Evolutionary conservation across 2,888 invertebrate genomes (phyloP).

Genomic region (Allolobophora icterica): DNA sequence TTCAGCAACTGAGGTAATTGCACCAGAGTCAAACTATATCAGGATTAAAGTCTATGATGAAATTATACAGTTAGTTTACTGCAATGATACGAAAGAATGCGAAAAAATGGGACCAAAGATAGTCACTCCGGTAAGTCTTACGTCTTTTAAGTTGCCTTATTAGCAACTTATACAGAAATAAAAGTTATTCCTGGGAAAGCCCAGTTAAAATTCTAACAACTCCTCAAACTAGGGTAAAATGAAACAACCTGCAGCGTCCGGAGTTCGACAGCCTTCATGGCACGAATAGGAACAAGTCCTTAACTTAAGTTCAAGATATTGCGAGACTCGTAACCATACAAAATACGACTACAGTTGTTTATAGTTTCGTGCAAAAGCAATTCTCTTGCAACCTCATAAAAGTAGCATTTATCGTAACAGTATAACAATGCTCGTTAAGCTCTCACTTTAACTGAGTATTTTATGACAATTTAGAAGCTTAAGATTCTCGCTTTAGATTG

Average conservation of each 20-base stretch:
- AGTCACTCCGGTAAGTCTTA: neutral
- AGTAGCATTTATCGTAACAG: too few relatives aligned
- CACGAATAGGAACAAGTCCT: too few relatives aligned
- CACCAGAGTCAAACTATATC: neutral
- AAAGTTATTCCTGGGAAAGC: neutral
- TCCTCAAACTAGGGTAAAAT: too few relatives aligned
- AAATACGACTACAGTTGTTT: too few relatives aligned
- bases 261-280: too few relatives aligned
- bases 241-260: too few relatives aligned
- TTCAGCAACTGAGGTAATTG: neutral
- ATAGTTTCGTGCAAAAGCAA: too few relatives aligned
- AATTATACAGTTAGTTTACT: neutral
- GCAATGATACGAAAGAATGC: neutral
- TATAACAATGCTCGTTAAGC: too few relatives aligned
- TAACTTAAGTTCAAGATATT: too few relatives aligned
- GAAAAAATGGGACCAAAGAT: neutral
- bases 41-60: neutral
- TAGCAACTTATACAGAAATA: neutral
- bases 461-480: neutral
- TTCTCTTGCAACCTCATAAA: too few relatives aligned
- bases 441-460: neutral
- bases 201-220: neutral
- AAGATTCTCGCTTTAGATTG: neutral
- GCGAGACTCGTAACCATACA: too few relatives aligned
- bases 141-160: neutral